Percentiles rank a stretch among this genome's conserved stretches.
Evolutionary conservation across 2,113 vertebrate species (phyloP).

Genomic region (Ardeotis arabs): DNA sequence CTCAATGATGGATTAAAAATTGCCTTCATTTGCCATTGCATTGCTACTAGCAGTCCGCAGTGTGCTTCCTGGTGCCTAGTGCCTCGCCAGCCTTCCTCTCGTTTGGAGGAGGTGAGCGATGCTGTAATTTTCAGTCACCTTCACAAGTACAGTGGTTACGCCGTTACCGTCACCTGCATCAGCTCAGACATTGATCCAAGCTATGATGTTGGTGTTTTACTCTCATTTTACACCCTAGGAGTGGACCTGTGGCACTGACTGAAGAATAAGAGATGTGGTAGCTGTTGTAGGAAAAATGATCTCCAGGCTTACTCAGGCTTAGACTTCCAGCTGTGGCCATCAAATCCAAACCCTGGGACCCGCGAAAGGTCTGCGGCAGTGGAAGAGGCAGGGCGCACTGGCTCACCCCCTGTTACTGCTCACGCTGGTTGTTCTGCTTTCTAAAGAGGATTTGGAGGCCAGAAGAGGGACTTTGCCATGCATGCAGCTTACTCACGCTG

Average conservation of each 20-base stretch:
- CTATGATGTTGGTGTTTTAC: background rate
- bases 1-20: background rate
- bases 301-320: background rate
- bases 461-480: background rate
- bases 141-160: background rate
- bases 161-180: accelerated
- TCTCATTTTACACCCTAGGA: background rate
- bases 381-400: background rate
- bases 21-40: background rate
- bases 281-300: background rate
- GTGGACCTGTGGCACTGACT: background rate
- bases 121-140: background rate
- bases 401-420: background rate
- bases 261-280: background rate
- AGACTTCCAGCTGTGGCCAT: background rate
- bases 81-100: background rate
- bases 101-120: accelerated
- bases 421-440: background rate
- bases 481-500: background rate
- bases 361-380: background rate
- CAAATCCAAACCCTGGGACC: background rate
- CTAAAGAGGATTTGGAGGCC: background rate
- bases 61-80: accelerated
- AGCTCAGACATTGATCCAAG: background rate
- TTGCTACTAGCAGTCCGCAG: background rate